Base-by-base conservation (phyloP, 2,113 vertebrate genomes). In the Hystrix cristata region DNA sequence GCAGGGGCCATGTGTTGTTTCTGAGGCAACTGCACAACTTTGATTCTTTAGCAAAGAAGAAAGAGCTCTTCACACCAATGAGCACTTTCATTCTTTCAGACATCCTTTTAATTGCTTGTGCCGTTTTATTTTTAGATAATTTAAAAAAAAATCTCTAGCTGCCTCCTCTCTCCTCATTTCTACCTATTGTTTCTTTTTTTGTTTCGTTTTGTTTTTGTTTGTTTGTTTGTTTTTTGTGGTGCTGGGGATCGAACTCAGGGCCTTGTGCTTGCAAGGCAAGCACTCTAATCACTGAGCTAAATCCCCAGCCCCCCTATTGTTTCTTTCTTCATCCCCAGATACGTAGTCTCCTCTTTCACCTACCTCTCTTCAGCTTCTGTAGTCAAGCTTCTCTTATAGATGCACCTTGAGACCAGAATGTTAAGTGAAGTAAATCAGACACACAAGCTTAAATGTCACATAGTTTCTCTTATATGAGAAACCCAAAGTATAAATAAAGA, bases 271-370 rank as follows among this genome's bases (percentile, higher is more conserved):
- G 38, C 38, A 38, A 38, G 38, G 38, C 38, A 38, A 38, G 38
- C 2, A 2, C 38, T 38, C 38, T 38, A 38, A 38, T 38, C 38
- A 38, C 38, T 38, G 38, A 38, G 38, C 38, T 38, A 38, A 38
- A 38, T 38, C 38, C 38, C 38, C 38, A 38, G 38, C 38, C 38
- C 38, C 38, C 38, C 38, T 38, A 38, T 38, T 38, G 38, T n/a
- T 91, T 80, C 27, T 57, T 85, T 67, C 89, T 88, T 91, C 71
- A 16, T 59, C 62, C 83, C 84, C 74, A 83, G 38, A 29, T 55
- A 21, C 43, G 57, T 25, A 71, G 78, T 74, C 65, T 88, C 19
- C 53, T 86, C 76, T 65, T 53, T 69, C 69, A 53, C 23, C 74
- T 3, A 27, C 29, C 38, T 46, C 23, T 79, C 23, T 46, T 83